Base-by-base conservation (phyloP, 2,113 vertebrate genomes). In the Xiphophorus hellerii region DNA sequence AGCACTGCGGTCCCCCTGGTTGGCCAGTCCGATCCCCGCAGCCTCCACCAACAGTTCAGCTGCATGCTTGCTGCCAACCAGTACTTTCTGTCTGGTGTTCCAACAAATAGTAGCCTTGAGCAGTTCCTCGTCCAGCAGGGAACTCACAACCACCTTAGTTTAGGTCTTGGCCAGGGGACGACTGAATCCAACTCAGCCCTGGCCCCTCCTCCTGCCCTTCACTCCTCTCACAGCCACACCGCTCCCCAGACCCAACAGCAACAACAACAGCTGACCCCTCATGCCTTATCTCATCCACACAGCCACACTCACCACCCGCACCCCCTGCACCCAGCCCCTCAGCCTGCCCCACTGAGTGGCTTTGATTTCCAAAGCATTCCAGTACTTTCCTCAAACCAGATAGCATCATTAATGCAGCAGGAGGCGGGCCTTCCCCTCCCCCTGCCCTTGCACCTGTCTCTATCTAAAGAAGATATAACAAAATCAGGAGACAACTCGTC, bases 51-150 rank as follows among this genome's bases (percentile, higher is more conserved):
- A 90, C 95, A 95, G 84, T 95, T 95, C 88, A 95, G 95, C 86
- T 95, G 95, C 88, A 95, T 95, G 95, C 94, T 95, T 1, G 95
- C 95, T 1, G 95, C 95, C 74, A 95, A 95, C 82, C 95, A 95
- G 78, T 95, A 95, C 87, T 95, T 95, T 81, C 88, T 95, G 33
- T 95, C 95, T 5, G 94, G 95, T 2, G 94, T 95, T 30, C 94
- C 94, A 66, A 80, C 93, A 69, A 95, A 95, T 86, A 93, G 94
- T 85, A 94, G 94, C 84, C 90, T 95, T 69, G 95, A 95, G 79
- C 95, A 95, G 92, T 95, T 95, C 83, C 87, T 95, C 10, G 94
- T 95, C 58, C 95, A 95, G 80, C 95, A 95, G 63, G 93, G 95
- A 22, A 91, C 93, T 71, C 93, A 95, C 82, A 95, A 95, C 91